A percentile compares a stretch with the other conserved stretches of the same genome.
Conservation (phyloP, 2,797 vertebrate species). For the Sebastes kiyomatsui region DNA sequence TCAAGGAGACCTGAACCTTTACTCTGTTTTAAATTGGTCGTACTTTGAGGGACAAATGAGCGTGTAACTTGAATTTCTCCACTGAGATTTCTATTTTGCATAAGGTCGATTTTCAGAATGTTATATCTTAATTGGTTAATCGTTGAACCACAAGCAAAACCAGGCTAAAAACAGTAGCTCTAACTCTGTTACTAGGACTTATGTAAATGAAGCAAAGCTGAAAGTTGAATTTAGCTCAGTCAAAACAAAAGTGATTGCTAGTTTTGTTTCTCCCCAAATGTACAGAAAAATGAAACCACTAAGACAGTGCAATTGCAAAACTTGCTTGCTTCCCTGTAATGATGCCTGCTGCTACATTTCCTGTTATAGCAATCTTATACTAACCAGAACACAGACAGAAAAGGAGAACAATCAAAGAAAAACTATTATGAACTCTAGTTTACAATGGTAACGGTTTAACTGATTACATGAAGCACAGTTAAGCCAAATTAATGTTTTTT, state of each 20-base stretch:
- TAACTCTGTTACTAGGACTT: not conserved
- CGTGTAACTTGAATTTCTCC: not conserved
- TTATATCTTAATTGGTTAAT: not conserved
- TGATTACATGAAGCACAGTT: not conserved
- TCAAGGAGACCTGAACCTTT: not conserved
- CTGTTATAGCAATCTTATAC: conserved; percentile 2
- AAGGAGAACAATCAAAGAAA: not conserved
- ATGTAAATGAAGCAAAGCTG: not conserved
- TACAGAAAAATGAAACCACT: not conserved
- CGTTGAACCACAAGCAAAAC: not conserved
- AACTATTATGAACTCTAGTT: not conserved
- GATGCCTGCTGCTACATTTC: not conserved
- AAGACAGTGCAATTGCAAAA: not conserved
- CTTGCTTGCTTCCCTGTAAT: not conserved
- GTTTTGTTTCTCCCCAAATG: not conserved
- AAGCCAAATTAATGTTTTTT: not conserved
- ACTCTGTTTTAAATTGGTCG: not conserved
- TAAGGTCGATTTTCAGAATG: not conserved
- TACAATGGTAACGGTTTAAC: not conserved
- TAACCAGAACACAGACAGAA: not conserved
- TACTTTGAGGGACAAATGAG: not conserved
- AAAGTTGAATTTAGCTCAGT: not conserved
- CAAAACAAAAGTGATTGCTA: not conserved
- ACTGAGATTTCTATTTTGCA: not conserved
- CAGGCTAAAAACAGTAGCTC: not conserved